Evolutionary conservation across 2,888 invertebrate genomes (phyloP), one percentile per base, ranked within the genome.

Genomic region (Drosophila nr. fundita): DNA sequence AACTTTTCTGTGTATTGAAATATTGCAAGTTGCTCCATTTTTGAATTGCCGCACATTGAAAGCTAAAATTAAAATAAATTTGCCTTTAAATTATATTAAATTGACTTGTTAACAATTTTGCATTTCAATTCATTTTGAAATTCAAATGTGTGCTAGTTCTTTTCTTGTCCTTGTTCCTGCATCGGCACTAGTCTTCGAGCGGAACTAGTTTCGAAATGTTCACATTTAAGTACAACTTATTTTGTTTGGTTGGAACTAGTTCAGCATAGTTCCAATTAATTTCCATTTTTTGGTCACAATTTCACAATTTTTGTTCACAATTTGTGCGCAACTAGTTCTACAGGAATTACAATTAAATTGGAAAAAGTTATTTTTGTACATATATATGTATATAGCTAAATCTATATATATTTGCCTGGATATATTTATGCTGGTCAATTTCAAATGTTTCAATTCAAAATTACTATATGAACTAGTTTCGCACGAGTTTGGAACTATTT

Each of bases 171-270:
- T 52, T 29, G 1, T 30, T 21, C 21, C 42, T 18, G 13, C 27
- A 2, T 15, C 38, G 50, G 21, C 65, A 40, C 55, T 36, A n/a
- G 65, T 66, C 10, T 21, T 42, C 21, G 15, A 45, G 21, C 15
- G 45, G 45, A 45, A 45, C 45, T 45, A 24, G 24, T 8, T 45
- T 45, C 24, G 8, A 45, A 45, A 24, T 45, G 15, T 15, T 24
- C 24, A n/a, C 50, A 34, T 62, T 21, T 38, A 8, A 34, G n/a
- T 57, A 6, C 15, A 34, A 34, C 36, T 49, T 11, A 50, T 27
- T 65, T 24, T 4, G 15, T n/a, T 32, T 30, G 11, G 40, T 32
- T 24, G 32, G 34, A 45, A 42, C n/a, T 11, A 10, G 40, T 40
- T 36, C 36, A 36, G 7, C 18, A n/a, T 11, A n/a, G n/a, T 40